phyloP scores from a whole-genome alignment of 2,113 vertebrate genomes.

The Struthidea cinerea region DNA sequence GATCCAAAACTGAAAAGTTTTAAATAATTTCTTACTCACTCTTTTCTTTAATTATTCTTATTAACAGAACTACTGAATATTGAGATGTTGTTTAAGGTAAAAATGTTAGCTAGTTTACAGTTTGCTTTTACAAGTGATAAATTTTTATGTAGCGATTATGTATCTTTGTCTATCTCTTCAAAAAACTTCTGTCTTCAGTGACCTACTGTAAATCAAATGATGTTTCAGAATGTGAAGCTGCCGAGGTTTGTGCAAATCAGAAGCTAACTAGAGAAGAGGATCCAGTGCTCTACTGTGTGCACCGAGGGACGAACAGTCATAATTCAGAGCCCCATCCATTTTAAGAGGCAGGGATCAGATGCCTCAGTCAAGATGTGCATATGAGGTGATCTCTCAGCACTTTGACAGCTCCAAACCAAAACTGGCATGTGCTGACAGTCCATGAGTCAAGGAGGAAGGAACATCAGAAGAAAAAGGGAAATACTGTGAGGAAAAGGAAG shows the following conservation, averaged over 20 bases:
- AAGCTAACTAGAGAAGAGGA: background rate
- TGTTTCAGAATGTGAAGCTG: background rate
- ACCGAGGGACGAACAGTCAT: accelerated
- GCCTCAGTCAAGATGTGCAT: background rate
- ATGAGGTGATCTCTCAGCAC: background rate
- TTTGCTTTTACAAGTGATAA: background rate
- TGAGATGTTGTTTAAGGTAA: background rate
- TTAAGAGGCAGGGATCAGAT: background rate
- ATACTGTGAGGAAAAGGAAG: background rate
- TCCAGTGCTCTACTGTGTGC: background rate
- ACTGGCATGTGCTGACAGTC: accelerated
- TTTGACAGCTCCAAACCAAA: background rate
- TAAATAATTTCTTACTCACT: background rate
- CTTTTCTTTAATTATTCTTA: background rate
- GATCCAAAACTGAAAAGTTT: background rate
- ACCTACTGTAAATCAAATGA: background rate
- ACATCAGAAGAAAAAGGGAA: background rate
- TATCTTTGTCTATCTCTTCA: background rate
- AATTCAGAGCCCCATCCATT: background rate
- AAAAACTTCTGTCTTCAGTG: background rate
- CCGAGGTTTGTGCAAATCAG: background rate
- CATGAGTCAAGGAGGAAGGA: background rate
- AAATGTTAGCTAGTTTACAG: background rate
- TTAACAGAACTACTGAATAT: background rate
- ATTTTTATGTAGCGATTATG: background rate